Evolutionary conservation across 2,113 vertebrate genomes (phyloP), one percentile per base, ranked within the genome.

Genomic region (Orientallactaga bullata): DNA sequence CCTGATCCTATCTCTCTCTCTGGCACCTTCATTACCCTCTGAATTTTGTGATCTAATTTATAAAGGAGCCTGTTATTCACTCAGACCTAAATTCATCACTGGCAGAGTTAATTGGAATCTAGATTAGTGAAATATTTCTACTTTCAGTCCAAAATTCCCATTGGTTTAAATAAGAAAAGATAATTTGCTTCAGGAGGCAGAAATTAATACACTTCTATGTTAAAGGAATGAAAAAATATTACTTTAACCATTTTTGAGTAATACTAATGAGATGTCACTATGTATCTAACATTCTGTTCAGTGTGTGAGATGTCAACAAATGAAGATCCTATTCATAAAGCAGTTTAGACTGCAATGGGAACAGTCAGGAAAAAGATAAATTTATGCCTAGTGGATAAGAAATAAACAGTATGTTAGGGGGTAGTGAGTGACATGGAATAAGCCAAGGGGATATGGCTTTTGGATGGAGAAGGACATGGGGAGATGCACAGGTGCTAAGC

Each of bases 81-180:
- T 71, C 88, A 87, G 47, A 94, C 39, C 61, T 85, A 85, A 79
- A 95, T 73, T 78, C 68, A 93, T 91, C 86, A 96, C 37, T 60
- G 73, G 68, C 18, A 87, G 9, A 96, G 68, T 78, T 93, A 72
- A 94, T 17, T 89, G 68, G 47, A 93, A 86, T 88, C 7, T 60
- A 93, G 81, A 94, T 88, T 42, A 93, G 77, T 96, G 91, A 96
- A 96, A 83, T 87, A 94, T 47, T 61, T 72, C 77, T 88, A 63
- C 63, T 95, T n/a, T 91, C 83, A 47, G 80, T 61, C 28, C 24
- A 93, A 93, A 94, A 93, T 86, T 86, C 30, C 42, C 81, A 68
- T 63, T 94, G 85, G 51, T 26, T 89, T 83, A 76, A 91, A 72
- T 78, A 32, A 88, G 72, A 87, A 82, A 68, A 55, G 26, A 87